Evolutionary conservation across 2,797 vertebrate species (phyloP), one percentile per base, ranked within the genome.

Genomic region (Brotula barbata): DNA sequence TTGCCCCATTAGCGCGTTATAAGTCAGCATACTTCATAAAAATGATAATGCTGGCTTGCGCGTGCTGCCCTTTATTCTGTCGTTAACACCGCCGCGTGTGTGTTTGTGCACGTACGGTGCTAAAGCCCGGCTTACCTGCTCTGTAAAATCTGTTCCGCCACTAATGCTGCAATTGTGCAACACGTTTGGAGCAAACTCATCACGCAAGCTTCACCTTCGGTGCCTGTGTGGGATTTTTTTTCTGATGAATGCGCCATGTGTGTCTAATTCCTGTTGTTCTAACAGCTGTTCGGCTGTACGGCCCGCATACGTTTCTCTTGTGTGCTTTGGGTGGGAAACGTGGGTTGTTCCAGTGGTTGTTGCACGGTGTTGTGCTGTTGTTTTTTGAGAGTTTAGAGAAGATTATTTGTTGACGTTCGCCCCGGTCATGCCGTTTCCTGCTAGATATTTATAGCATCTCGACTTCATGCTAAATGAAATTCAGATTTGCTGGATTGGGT

Each of bases 381-480:
- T 1, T 53, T 37, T 63, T 17, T 55, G 11, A 40, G 31, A 17
- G 20, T 10, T 54, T 46, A 47, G 23, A 39, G 50, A 69, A 58
- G 17, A 13, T 47, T 63, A 31, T 34, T 36, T 46, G 22, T 41
- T 21, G 19, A 22, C 31, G 7, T 42, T 56, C 46, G 44, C 21
- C 11, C n/a, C 14, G 23, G 49, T 22, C 47, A 64, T 61, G n/a
- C 33, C n/a, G 47, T 37, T 43, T 47, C 67, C 19, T 56, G 40
- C 31, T 28, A 53, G 75, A 52, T 87, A 77, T 82, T 80, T 86
- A 85, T 83, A 77, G 75, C 21, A 20, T 58, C 69, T 67, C 78
- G 84, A 15, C 56, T 81, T 76, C 64, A 47, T 16, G 69, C 80
- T 82, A 50, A 77, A 83, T 84, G 72, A 83, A 79, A 84, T 86